Percentiles rank a stretch among this genome's conserved stretches.
phyloP scores from a whole-genome alignment of 2,797 vertebrate genomes.

The Dallia pectoralis region DNA sequence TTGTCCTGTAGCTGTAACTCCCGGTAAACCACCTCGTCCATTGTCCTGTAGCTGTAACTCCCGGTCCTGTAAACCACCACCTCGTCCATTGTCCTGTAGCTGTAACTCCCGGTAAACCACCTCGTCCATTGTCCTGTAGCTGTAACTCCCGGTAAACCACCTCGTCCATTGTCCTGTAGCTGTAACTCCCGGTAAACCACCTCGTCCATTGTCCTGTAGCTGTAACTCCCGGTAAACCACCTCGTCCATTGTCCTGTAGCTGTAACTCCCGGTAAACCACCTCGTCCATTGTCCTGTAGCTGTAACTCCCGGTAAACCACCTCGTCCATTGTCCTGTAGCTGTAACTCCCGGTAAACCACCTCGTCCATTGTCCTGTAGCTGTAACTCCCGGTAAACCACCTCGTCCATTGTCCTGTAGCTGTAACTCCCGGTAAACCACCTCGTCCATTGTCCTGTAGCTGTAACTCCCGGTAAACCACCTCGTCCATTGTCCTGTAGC shows the following conservation, averaged over 20 bases:
- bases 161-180: background rate
- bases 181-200: constrained; percentile 65
- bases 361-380: background rate
- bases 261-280: constrained; percentile 65
- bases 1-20: background rate
- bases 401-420: background rate
- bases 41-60: background rate
- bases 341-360: constrained; percentile 65
- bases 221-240: constrained; percentile 65
- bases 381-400: constrained; percentile 65
- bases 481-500: background rate
- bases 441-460: background rate
- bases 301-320: constrained; percentile 65
- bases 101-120: constrained; percentile 65
- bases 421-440: constrained; percentile 65
- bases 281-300: background rate
- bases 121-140: background rate
- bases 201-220: background rate
- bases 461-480: constrained; percentile 65
- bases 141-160: constrained; percentile 65
- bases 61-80: too few relatives aligned
- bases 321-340: background rate
- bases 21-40: constrained; percentile 51
- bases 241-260: background rate
- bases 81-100: background rate